phyloP scores from a whole-genome alignment of 2,113 vertebrate species.

The Nansenia antarctica region DNA sequence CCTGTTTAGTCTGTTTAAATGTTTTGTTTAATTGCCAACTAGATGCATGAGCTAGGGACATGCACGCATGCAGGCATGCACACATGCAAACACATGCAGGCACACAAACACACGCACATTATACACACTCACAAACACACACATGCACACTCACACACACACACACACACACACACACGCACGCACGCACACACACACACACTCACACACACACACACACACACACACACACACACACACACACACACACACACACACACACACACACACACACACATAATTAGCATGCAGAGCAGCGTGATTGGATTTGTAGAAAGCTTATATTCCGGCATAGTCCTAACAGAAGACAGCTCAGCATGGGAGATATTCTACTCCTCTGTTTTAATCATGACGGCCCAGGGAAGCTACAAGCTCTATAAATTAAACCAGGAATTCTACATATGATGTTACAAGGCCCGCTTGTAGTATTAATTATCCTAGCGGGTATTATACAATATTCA shows the following conservation, averaged over 20 bases:
- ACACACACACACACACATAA: too few relatives aligned
- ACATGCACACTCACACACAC: not conserved
- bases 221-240: not conserved
- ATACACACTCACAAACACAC: not conserved
- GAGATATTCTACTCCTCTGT: too few relatives aligned
- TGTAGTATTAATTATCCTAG: conserved; percentile 1
- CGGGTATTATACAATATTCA: conserved; percentile 18
- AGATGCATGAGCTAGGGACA: not conserved
- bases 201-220: conserved; percentile 4
- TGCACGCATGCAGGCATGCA: not conserved
- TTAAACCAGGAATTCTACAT: not conserved
- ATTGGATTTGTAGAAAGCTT: not conserved
- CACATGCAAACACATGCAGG: not conserved
- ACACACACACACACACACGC: not conserved
- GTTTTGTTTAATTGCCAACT: not conserved
- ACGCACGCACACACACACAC: conserved; percentile 12
- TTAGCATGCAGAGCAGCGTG: too few relatives aligned
- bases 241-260: conserved; percentile 1
- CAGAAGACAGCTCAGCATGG: not conserved
- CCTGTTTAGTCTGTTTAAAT: not conserved
- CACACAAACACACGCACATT: conserved; percentile 8
- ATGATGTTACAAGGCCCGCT: not conserved
- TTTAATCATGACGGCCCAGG: not conserved
- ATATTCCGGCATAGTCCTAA: not conserved
- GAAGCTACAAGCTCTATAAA: not conserved